Conservation (phyloP, 2,888 invertebrate genomes). For the Zele albiditarsus region DNA sequence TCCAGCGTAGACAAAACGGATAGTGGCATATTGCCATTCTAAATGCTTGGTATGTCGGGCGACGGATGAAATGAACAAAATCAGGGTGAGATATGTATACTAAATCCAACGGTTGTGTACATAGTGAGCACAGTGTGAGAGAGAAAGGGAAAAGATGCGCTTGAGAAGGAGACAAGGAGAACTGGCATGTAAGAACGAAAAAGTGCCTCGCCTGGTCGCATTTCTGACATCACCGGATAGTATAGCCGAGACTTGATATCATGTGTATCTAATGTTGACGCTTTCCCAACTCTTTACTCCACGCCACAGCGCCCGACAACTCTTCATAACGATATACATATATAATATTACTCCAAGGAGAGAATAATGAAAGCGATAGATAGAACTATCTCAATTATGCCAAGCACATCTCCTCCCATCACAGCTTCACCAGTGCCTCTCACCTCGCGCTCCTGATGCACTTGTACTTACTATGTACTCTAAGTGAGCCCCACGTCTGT, state of each 20-base stretch:
- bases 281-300: not conserved
- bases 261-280: slow-evolving; percentile 52
- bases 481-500: not conserved
- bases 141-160: no score
- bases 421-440: not conserved
- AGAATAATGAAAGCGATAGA: not conserved
- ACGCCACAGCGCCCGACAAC: no score
- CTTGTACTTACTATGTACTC: not conserved
- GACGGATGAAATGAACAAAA: slow-evolving; percentile 55
- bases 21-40: slow-evolving; percentile 55
- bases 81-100: slow-evolving; percentile 3
- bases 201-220: not conserved
- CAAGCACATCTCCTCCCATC: not conserved
- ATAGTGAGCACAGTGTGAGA: no score
- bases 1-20: slow-evolving; percentile 54
- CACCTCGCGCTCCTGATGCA: not conserved
- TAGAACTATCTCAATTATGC: not conserved
- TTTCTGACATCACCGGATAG: not conserved
- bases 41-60: slow-evolving; percentile 52
- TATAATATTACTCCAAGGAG: not conserved
- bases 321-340: no score
- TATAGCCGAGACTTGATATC: slow-evolving; percentile 20
- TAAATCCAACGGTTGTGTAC: no score
- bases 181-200: not conserved
- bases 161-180: no score